A percentile compares a stretch with the other conserved stretches of the same genome.
These are phyloP conservation scores for Potamarius usumacintae DNA, from an alignment of 2,113 vertebrate species.

Conservation along the genomic window DNA sequence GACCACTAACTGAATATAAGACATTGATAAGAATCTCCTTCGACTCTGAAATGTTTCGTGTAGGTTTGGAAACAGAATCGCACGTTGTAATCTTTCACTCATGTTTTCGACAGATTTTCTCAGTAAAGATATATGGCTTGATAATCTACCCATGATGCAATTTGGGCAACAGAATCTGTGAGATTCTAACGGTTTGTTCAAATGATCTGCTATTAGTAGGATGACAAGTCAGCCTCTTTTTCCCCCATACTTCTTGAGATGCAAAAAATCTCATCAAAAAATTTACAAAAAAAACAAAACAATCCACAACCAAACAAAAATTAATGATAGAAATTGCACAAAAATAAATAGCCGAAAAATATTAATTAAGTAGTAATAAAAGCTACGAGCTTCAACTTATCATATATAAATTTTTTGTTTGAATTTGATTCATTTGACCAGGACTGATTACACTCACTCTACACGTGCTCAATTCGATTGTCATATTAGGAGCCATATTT, in stretches of 20 bases:
- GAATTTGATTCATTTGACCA: background rate
- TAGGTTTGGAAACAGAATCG: constrained; percentile 2
- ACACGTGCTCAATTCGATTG: too few species aligned
- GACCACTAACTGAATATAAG: constrained; percentile 14
- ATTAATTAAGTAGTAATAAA: background rate
- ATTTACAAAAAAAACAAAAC: background rate
- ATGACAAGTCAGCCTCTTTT: background rate
- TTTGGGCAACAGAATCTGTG: background rate
- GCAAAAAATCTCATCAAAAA: background rate
- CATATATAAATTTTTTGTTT: background rate
- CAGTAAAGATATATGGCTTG: background rate
- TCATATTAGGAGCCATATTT: too few species aligned
- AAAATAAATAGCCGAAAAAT: background rate
- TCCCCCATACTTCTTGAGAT: background rate
- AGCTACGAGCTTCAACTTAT: background rate
- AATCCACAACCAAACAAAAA: background rate
- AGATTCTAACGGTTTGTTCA: background rate
- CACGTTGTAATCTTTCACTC: background rate
- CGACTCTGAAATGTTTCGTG: background rate
- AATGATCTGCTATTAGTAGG: background rate
- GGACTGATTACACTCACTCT: too few species aligned
- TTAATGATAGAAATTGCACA: background rate
- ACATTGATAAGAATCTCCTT: constrained; percentile 15
- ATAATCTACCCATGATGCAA: constrained; percentile 5
- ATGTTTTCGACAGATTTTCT: background rate